Evolutionary conservation across 2,888 invertebrate genomes (phyloP).

Genomic region (Drosophila pseudotalamancana): DNA sequence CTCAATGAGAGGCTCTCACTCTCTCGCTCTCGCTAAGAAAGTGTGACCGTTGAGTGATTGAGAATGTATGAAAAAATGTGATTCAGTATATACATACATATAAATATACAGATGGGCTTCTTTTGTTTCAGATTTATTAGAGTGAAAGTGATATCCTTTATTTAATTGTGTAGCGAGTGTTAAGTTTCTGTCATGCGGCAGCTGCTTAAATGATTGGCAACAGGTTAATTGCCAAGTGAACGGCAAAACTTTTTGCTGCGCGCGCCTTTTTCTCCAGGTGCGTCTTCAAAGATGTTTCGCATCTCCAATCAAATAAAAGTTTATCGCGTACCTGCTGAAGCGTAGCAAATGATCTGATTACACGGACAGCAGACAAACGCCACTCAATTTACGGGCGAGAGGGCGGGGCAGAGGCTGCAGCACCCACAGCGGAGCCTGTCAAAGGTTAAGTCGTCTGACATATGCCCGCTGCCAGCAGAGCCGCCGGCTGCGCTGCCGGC

Average conservation of each 20-base stretch:
- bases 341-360: conserved; percentile 58
- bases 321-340: conserved; percentile 44
- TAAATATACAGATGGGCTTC: no score
- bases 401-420: not conserved
- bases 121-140: not conserved
- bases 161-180: not conserved
- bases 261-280: conserved; percentile 6
- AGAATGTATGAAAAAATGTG: not conserved
- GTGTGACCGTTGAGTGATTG: not conserved
- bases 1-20: no score
- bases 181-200: not conserved
- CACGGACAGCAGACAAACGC: conserved; percentile 49
- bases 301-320: conserved; percentile 45
- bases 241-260: not conserved
- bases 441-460: conserved; percentile 55
- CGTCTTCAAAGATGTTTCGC: conserved; percentile 34
- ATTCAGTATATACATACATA: not conserved
- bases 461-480: conserved; percentile 14
- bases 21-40: not conserved
- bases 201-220: not conserved
- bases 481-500: not conserved
- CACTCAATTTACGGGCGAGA: conserved; percentile 58
- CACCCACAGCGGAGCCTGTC: conserved; percentile 21
- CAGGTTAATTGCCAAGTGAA: conserved; percentile 33
- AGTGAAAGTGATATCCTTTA: not conserved